Conservation (phyloP, 2,888 invertebrate species). For the Aphidoletes aphidimyza region DNA sequence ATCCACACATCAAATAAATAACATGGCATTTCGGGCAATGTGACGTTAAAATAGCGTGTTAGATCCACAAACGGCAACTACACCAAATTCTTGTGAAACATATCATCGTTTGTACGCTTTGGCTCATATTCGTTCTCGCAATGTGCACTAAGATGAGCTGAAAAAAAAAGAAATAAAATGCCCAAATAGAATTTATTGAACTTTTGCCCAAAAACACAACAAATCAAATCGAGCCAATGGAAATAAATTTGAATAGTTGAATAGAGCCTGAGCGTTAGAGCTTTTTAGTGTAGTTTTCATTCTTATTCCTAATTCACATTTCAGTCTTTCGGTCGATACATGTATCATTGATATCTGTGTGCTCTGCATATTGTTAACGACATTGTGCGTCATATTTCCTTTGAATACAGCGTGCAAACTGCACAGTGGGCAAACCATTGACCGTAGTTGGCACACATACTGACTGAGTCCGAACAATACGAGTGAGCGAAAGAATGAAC, state of each 20-base stretch:
- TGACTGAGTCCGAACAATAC: neutral
- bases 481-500: no score
- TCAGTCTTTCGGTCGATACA: no score
- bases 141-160: neutral
- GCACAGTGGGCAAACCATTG: neutral
- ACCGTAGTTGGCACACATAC: neutral
- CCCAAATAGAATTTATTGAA: conserved; percentile 51
- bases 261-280: neutral
- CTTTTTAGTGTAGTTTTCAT: neutral
- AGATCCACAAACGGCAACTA: neutral
- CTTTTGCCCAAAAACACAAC: conserved; percentile 25
- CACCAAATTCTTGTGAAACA: neutral
- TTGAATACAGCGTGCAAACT: neutral
- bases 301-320: neutral
- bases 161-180: neutral
- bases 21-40: neutral
- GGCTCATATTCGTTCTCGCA: neutral
- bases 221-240: conserved; percentile 15
- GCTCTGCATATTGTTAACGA: conserved; percentile 15
- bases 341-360: no score
- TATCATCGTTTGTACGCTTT: neutral
- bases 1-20: conserved; percentile 41
- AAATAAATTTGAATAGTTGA: conserved; percentile 43
- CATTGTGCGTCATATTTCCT: conserved; percentile 4
- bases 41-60: neutral